Evolutionary conservation across 2,797 vertebrate genomes (phyloP), one percentile per base, ranked within the genome.

Genomic region (Tiaroga cobitis): DNA sequence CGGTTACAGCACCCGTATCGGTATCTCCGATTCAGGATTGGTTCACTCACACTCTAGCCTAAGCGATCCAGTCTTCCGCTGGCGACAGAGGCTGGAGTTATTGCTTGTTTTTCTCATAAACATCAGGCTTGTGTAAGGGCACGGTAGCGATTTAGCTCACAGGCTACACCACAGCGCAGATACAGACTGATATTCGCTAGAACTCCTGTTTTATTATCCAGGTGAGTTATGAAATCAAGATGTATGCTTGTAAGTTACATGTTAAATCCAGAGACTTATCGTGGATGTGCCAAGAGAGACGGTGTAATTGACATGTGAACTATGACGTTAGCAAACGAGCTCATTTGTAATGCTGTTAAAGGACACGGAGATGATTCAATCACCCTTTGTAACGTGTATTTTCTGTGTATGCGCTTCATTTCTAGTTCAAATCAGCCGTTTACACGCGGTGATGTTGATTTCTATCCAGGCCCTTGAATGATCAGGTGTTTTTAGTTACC

Each of bases 131-230:
- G 61, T 77, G 26, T 29, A 61, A 49, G 73, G 15, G 74, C 54
- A 81, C 81, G 56, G 51, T 65, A 68, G 84, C 80, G 29, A 11
- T 82, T 73, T 83, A 89, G 86, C 86, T 70, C 32, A n/a, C 10
- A 73, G 32, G 86, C 86, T 80, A 82, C 51, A 74, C 41, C 77
- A 61, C 54, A 75, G 49, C 37, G 46, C 59, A 68, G 49, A 74
- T 3, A 74, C 75, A 41, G 56, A 81, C 46, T 15, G 59, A 82
- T 56, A 59, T 61, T 80, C 51, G 61, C 67, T 10, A 49, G 24
- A 79, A 37, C 69, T 67, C 13, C 82, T 16, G 43, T 21, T 54
- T 83, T 76, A 51, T 74, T n/a, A 75, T 49, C 37, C 70, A 89
- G 87, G 88, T 89, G 34, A 85, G 88, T 85, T 34, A 13, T 21